These are phyloP conservation scores for Cabera pusaria DNA, from an alignment of 2,888 invertebrate genomes.

Conservation along the genomic window DNA sequence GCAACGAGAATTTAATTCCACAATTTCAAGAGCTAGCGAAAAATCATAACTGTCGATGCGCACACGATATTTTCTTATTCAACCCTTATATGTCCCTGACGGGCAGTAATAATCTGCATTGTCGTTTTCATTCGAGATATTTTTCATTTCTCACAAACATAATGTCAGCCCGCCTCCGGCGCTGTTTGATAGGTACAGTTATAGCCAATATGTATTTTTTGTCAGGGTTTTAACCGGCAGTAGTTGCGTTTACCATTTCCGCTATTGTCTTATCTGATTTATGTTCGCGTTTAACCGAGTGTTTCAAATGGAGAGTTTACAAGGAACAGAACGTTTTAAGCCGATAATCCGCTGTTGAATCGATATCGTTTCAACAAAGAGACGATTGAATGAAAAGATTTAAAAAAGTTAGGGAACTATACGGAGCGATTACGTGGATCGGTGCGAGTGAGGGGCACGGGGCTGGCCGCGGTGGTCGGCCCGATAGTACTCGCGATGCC, in stretches of 20 bases:
- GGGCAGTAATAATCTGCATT: constrained; percentile 73
- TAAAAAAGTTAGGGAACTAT: constrained; percentile 47
- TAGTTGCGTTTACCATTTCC: constrained; percentile 37
- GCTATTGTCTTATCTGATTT: constrained; percentile 52
- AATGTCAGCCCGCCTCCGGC: constrained; percentile 52
- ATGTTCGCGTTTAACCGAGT: constrained; percentile 27
- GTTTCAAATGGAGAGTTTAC: constrained; percentile 32
- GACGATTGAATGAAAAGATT: constrained; percentile 46
- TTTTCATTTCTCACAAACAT: constrained; percentile 66
- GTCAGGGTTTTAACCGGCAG: constrained; percentile 52
- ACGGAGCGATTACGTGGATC: constrained; percentile 53
- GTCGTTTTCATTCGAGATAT: constrained; percentile 69
- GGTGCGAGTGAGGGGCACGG: constrained; percentile 45
- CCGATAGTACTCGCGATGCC: constrained; percentile 54
- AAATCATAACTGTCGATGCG: constrained; percentile 35
- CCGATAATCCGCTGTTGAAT: constrained; percentile 44
- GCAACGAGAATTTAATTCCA: constrained; percentile 26
- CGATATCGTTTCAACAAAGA: constrained; percentile 43
- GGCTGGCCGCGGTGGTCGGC: constrained; percentile 14
- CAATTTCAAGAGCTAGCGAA: constrained; percentile 19
- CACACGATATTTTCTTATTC: constrained; percentile 56
- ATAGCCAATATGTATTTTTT: constrained; percentile 48
- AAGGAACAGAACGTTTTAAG: constrained; percentile 38
- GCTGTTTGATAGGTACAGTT: constrained; percentile 56
- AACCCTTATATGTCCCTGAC: constrained; percentile 62